Evolutionary conservation across 2,888 invertebrate species (phyloP).

Genomic region (Priocnemis perturbator): DNA sequence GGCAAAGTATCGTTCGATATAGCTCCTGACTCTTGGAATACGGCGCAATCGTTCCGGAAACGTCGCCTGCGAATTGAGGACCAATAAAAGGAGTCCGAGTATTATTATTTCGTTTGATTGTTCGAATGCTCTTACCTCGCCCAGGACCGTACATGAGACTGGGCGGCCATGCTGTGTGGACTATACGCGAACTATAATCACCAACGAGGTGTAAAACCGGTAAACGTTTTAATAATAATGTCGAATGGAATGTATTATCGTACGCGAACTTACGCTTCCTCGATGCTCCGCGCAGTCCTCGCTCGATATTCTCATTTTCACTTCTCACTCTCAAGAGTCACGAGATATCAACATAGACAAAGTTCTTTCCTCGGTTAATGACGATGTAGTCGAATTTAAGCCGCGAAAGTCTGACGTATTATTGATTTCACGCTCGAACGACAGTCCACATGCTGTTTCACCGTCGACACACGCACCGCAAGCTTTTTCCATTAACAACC

Average conservation of each 20-base stretch:
- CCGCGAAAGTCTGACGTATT: too few species aligned
- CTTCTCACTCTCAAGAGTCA: background rate
- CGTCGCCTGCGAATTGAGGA: too few species aligned
- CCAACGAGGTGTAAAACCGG: slow-evolving; percentile 44
- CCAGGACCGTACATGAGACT: slow-evolving; percentile 24
- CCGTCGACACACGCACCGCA: too few species aligned
- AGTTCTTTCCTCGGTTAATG: background rate
- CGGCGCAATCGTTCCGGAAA: too few species aligned
- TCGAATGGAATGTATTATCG: slow-evolving; percentile 11
- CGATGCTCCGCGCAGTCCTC: slow-evolving; percentile 20
- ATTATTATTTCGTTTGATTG: slow-evolving; percentile 30
- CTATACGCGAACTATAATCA: slow-evolving; percentile 61
- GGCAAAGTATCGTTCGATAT: too few species aligned
- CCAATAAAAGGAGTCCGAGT: too few species aligned
- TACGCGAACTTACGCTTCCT: slow-evolving; percentile 30
- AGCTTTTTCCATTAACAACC: too few species aligned
- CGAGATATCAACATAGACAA: background rate
- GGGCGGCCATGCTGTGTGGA: slow-evolving; percentile 67
- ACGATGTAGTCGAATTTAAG: background rate
- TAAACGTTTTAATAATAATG: background rate
- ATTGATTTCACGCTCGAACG: too few species aligned
- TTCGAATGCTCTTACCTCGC: slow-evolving; percentile 29
- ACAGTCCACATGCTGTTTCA: too few species aligned
- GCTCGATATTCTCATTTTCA: background rate
- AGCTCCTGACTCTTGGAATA: too few species aligned